Percentiles rank a stretch among this genome's conserved stretches.
phyloP scores from a whole-genome alignment of 2,113 vertebrate species.

The Sinocyclocheilus anshuiensis region DNA sequence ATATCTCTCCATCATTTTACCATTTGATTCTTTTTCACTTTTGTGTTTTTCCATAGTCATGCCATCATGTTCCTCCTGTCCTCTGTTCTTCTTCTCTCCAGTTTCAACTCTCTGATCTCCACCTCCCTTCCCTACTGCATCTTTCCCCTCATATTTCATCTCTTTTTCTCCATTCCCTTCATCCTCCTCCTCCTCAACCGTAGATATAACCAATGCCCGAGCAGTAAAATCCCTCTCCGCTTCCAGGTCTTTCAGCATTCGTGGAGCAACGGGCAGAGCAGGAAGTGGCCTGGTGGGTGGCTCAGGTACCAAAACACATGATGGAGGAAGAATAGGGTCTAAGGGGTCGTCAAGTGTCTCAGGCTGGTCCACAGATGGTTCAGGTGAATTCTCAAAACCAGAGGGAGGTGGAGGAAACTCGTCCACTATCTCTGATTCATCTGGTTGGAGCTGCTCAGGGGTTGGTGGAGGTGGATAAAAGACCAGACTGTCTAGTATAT shows the following conservation, averaged over 20 bases:
- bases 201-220: slow-evolving; percentile 28
- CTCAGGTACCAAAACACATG: not conserved
- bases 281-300: slow-evolving; percentile 22
- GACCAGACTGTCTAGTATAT: slow-evolving; percentile 24
- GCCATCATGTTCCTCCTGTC: not conserved
- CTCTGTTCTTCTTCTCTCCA: not conserved
- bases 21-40: not conserved
- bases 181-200: slow-evolving; percentile 30
- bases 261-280: not conserved
- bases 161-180: slow-evolving; percentile 10
- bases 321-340: not conserved
- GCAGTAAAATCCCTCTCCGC: slow-evolving; percentile 13
- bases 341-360: not conserved
- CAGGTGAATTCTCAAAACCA: not conserved
- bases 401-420: not conserved
- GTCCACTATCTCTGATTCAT: not conserved
- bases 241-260: slow-evolving; percentile 33
- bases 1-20: not conserved
- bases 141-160: not conserved
- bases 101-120: not conserved
- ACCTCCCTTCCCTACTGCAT: not conserved
- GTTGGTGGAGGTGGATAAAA: slow-evolving; percentile 31
- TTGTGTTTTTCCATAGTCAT: not conserved
- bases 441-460: not conserved
- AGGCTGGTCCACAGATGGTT: not conserved